Percentiles rank a stretch among this genome's conserved stretches.
Evolutionary conservation across 2,113 vertebrate genomes (phyloP).

Genomic region (Phylloscopus trochiloides): DNA sequence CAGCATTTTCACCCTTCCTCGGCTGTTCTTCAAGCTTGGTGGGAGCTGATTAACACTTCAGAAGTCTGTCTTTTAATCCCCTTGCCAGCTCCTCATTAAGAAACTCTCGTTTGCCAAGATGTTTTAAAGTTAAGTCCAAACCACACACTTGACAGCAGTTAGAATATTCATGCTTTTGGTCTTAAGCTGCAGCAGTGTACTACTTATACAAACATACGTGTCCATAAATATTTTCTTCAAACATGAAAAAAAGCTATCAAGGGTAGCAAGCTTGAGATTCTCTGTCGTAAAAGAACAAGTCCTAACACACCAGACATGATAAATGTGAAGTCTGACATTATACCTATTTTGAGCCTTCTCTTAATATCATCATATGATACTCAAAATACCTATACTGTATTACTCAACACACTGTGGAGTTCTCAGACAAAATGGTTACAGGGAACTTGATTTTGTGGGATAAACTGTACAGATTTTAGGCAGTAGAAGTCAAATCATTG

Average conservation of each 20-base stretch:
- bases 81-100: constrained; percentile 35
- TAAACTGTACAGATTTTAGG: not conserved
- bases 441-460: not conserved
- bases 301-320: not conserved
- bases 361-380: not conserved
- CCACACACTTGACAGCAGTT: not conserved
- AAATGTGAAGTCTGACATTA: not conserved
- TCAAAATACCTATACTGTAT: not conserved
- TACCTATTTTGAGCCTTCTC: not conserved
- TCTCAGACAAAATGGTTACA: not conserved
- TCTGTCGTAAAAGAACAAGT: not conserved
- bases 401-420: not conserved
- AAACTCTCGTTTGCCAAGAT: constrained; percentile 8
- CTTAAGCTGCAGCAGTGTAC: not conserved
- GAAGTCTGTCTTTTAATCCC: constrained; percentile 20
- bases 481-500: not conserved
- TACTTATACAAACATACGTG: not conserved
- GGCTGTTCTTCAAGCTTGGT: not conserved
- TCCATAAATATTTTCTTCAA: not conserved
- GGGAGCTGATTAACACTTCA: constrained; percentile 38
- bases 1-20: constrained; percentile 22
- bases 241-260: not conserved
- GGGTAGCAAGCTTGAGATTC: not conserved
- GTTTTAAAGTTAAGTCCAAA: not conserved
- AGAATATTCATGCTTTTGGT: not conserved